Conservation (phyloP, 1,140 invertebrate genomes). For the Heterodera carotae region DNA sequence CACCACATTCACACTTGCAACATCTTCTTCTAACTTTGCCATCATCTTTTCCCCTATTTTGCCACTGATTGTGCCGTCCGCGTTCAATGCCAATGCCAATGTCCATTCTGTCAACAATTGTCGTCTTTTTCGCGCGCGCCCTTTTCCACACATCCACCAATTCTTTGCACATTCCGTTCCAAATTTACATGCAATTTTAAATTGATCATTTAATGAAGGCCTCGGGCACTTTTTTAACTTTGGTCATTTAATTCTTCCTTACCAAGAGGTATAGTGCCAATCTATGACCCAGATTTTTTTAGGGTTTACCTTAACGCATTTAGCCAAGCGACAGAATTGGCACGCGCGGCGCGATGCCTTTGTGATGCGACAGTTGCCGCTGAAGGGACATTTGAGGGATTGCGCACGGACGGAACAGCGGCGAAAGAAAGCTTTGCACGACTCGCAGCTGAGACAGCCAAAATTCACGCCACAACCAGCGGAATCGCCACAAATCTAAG, state of each 20-base stretch:
- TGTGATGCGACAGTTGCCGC: conserved; percentile 9
- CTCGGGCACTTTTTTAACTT: no score
- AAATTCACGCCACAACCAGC: conserved; percentile 10
- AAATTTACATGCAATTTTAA: background rate
- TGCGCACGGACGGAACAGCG: background rate
- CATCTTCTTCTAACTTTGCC: background rate
- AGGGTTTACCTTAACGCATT: background rate
- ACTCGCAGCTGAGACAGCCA: conserved; percentile 10
- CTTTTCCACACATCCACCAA: conserved; percentile 12
- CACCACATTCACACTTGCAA: background rate
- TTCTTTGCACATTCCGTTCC: conserved; percentile 12
- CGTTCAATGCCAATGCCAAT: background rate
- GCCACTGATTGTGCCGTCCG: background rate
- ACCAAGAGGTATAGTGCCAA: no score
- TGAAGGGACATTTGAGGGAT: conserved; percentile 8
- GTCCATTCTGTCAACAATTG: background rate
- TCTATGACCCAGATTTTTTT: background rate
- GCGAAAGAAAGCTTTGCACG: conserved; percentile 24
- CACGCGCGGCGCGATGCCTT: background rate
- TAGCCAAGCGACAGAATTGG: conserved; percentile 7
- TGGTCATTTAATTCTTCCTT: no score
- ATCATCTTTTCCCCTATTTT: background rate
- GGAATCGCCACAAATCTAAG: conserved; percentile 18
- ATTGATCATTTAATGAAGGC: no score
- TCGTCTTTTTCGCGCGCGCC: background rate